Base-by-base conservation (phyloP, 2,113 vertebrate genomes). In the Tragelaphus scriptus region DNA sequence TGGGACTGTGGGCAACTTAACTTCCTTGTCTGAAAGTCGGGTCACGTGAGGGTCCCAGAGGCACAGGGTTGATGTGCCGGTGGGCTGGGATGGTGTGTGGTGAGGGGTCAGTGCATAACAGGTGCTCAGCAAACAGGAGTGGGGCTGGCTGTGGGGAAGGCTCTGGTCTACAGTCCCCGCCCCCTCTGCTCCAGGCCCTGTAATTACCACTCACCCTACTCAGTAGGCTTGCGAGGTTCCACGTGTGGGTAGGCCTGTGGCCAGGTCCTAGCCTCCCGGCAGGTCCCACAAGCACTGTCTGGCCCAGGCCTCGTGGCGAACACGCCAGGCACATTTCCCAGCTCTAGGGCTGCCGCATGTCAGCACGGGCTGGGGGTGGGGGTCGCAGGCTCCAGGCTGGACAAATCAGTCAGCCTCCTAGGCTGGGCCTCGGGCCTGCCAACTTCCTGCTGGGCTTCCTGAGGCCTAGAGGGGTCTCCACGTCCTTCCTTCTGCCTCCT, bases 291-390 rank as follows among this genome's bases (percentile, higher is more conserved):
- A 93, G 82, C 7, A 47, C 85, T 71, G 25, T 90, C 90, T 25
- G 14, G 56, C 63, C 58, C 58, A 1, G 79, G 88, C 81, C 90
- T 93, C 51, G 28, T 85, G 79, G 92, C 75, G 49, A 56, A 93
- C 97, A 97, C 91, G 92, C 94, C 89, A 86, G 53, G 94, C 53
- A 9, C 88, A 15, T 86, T 93, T 97, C 97, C 88, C 90, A 97
- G 75, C 36, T 88, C 51, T 3, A 49, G 10, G 21, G n/a, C 44
- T 3, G 71, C 56, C 21, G 7, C 75, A 26, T 9, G 58, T 87
- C 82, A 3, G 25, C 26, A 26, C 12, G 6, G 91, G 44, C 17
- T 6, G 11, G 97, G 58, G 77, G 75, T 13, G 30, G 56, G 88
- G 82, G 84, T 36, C 40, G 0, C 1, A 12, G 91, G 81, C 90